Base-by-base conservation (phyloP, 2,888 invertebrate species). In the Caenorhabditis sp. region DNA sequence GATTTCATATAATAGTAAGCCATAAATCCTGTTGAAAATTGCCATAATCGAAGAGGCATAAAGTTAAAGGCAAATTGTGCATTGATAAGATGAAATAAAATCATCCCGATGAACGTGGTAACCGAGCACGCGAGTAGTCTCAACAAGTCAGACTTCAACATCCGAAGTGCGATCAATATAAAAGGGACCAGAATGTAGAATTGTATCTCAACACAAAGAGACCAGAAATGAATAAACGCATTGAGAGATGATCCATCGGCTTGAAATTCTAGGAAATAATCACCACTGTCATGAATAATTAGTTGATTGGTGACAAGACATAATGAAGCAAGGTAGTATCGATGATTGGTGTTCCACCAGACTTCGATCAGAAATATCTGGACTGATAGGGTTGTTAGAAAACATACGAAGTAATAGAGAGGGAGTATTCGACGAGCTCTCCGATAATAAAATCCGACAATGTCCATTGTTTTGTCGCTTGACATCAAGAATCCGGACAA, bases 121-220 rank as follows among this genome's bases (percentile, higher is more conserved):
- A 67, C 2, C 8, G 17, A 8, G 1, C 21, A 63, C 0, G 71
- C 52, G 5, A 63, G 38, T 4, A 73, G 31, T 26, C 17, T 56
- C 14, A 71, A 20, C 1, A 67, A 27, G 26, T 71, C 71, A 31
- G 63, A 60, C 53, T 71, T 71, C 52, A 67, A 49, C 20, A 63
- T 57, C 17, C 60, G 63, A 1, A 65, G 56, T 3, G 54, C 69
- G 31, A 61, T 66, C 31, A 74, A 74, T 25, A 74, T 60, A 52
- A 74, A 67, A 21, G 74, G 74, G 14, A 70, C 74, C 1, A 70
- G 56, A n/a, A 70, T 60, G 25, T 74, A 74, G 43, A 69, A 74
- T 23, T 74, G 74, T 62, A 70, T 66, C 66, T 74, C 74, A 31
- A 74, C 66, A 21, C 63, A 60, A 1, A 74, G 60, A 1, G 69